phyloP scores from a whole-genome alignment of 37 sponge, comb jelly and placozoan species.

The Ephydatia muelleri region DNA sequence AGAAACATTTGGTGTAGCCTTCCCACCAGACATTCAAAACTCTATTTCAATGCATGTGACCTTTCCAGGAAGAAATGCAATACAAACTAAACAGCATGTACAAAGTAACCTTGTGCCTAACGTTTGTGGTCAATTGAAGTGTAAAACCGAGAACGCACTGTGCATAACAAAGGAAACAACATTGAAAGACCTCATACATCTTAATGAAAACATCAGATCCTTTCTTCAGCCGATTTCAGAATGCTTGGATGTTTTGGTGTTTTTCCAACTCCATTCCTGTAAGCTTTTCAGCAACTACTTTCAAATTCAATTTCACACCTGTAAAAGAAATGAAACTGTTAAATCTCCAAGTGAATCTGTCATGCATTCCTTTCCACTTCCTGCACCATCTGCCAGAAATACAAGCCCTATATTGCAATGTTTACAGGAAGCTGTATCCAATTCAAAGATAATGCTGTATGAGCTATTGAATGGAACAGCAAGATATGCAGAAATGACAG shows the following conservation, averaged over 20 bases:
- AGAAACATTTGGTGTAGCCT: conserved; percentile 31
- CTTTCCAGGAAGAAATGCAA: conserved; percentile 36
- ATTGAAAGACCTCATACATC: conserved; percentile 2
- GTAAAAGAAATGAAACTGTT: not conserved
- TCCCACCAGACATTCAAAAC: conserved; percentile 27
- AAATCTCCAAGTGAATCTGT: not conserved
- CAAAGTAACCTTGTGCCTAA: not conserved
- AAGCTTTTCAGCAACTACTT: conserved; percentile 66
- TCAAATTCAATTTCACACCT: conserved; percentile 11
- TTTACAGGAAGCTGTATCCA: conserved; percentile 27
- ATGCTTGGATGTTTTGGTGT: conserved; percentile 40
- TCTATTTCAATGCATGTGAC: conserved; percentile 18
- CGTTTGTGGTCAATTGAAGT: conserved; percentile 23
- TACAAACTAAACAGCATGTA: too few species aligned
- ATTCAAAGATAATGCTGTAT: conserved; percentile 38
- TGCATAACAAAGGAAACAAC: conserved; percentile 8
- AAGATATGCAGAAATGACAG: conserved; percentile 49
- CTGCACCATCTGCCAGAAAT: not conserved
- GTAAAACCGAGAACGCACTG: conserved; percentile 21
- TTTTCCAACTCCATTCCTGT: conserved; percentile 58
- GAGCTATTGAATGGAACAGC: conserved; percentile 58
- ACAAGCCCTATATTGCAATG: not conserved
- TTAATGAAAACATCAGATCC: not conserved
- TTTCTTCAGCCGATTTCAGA: conserved; percentile 40
- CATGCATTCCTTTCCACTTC: not conserved